Conservation (phyloP, 2,888 invertebrate genomes). For the Hypselothyrea guttata region DNA sequence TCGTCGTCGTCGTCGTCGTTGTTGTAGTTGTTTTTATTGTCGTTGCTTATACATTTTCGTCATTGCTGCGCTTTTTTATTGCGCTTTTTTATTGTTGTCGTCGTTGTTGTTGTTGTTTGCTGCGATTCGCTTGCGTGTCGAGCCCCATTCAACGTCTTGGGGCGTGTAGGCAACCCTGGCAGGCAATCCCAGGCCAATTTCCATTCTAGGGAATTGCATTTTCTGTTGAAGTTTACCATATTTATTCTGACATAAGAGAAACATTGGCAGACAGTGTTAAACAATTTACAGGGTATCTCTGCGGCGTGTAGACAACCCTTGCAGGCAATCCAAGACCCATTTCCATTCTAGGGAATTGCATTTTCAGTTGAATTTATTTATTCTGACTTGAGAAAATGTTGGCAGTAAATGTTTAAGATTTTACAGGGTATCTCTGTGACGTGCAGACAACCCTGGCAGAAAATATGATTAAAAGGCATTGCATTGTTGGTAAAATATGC, state of each 20-base stretch:
- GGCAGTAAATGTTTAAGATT: too few relatives aligned
- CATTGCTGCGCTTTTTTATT: conserved; percentile 59
- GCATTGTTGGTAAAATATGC: too few relatives aligned
- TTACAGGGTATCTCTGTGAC: too few relatives aligned
- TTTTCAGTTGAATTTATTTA: neutral
- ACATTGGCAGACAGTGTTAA: too few relatives aligned
- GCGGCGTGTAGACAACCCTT: conserved; percentile 52
- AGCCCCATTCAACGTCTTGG: conserved; percentile 49
- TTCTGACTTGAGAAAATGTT: too few relatives aligned
- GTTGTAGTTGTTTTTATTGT: conserved; percentile 53
- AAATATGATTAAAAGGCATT: too few relatives aligned
- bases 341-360: neutral
- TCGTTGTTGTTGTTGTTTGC: conserved; percentile 42
- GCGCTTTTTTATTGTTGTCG: conserved; percentile 36
- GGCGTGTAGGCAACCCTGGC: conserved; percentile 48
- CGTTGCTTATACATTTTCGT: conserved; percentile 67
- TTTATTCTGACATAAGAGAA: too few relatives aligned
- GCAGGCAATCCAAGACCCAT: conserved; percentile 16
- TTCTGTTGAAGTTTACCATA: neutral
- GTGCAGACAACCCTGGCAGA: conserved; percentile 34
- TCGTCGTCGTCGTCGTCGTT: conserved; percentile 37
- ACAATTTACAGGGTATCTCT: too few relatives aligned
- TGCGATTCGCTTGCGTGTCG: conserved; percentile 59
- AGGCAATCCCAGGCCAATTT: conserved; percentile 16
- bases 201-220: neutral